Evolutionary conservation across 2,888 invertebrate genomes (phyloP), one percentile per base, ranked within the genome.

Genomic region (Oligia strigilis): DNA sequence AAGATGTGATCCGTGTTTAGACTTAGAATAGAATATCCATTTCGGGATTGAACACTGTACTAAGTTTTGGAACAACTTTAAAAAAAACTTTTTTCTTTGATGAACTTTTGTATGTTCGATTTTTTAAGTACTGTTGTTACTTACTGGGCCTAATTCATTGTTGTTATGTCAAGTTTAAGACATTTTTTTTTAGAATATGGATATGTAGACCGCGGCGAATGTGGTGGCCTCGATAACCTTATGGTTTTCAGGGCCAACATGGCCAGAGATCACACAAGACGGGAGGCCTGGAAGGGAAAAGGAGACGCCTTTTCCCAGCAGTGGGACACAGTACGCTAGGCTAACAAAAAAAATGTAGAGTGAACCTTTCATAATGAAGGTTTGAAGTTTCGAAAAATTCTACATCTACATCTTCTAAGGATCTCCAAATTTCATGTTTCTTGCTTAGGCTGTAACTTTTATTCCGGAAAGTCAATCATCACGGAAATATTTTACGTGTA

Each of bases 1-100:
- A 46, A 70, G 79, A 72, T 64, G 58, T 83, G 55, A 62, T 62
- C 60, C 36, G 11, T 46, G 62, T 67, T 62, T 74, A 81, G 66
- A 49, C 46, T 62, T 36, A 67, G 77, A 62, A 76, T 55, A 29
- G 5, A 40, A 60, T 17, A 17, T 62, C 14, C 23, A 65, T 67
- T 75, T 40, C 5, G 46, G 17, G 3, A 52, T 40, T 36, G 19
- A 13, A 46, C 14, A 14, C 13, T 4, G 62, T 46, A 23, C 23
- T n/a, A 43, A 36, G 17, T 29, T 36, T 29, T 46, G 2, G n/a
- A 36, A n/a, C 0, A 14, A n/a, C 4, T 11, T 58, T 65, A 36
- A 11, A 5, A 65, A 36, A 40, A 17, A 29, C 0, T 17, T 17
- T 75, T 36, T 71, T 55, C 14, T 58, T 71, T 17, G 4, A 6